phyloP scores from a whole-genome alignment of 2,113 vertebrate species.

The Pelodiscus sinensis region DNA sequence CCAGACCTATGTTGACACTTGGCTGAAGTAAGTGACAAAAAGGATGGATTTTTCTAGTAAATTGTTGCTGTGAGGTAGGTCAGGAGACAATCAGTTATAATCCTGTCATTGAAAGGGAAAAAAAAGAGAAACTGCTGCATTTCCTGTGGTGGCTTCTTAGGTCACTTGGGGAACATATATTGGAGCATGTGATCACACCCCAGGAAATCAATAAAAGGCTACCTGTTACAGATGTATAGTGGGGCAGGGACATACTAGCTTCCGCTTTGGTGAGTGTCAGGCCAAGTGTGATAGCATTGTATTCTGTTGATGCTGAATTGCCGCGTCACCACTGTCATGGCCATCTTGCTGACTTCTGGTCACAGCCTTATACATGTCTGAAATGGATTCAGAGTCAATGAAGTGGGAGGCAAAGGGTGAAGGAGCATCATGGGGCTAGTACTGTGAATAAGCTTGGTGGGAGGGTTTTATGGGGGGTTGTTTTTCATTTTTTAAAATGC shows the following conservation, averaged over 20 bases:
- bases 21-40: no score
- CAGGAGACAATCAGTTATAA: not conserved
- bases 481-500: not conserved
- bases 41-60: not conserved
- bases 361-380: not conserved
- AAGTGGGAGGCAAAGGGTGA: not conserved
- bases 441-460: not conserved
- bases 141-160: not conserved
- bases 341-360: fast-evolving
- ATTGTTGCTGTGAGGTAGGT: not conserved
- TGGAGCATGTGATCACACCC: not conserved
- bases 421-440: not conserved
- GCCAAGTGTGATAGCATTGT: no score
- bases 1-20: not conserved
- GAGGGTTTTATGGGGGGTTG: not conserved
- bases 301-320: not conserved
- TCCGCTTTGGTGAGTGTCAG: not conserved
- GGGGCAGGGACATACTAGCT: not conserved
- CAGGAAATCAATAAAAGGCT: not conserved
- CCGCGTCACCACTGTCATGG: fast-evolving
- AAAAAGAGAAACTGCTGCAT: not conserved
- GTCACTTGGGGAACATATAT: not conserved
- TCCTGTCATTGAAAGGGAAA: not conserved
- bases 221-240: not conserved
- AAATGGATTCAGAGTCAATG: not conserved